Percentiles rank a stretch among this genome's conserved stretches.
These are phyloP conservation scores for Sinocyclocheilus grahami DNA, from an alignment of 2,113 vertebrate species.

Conservation along the genomic window DNA sequence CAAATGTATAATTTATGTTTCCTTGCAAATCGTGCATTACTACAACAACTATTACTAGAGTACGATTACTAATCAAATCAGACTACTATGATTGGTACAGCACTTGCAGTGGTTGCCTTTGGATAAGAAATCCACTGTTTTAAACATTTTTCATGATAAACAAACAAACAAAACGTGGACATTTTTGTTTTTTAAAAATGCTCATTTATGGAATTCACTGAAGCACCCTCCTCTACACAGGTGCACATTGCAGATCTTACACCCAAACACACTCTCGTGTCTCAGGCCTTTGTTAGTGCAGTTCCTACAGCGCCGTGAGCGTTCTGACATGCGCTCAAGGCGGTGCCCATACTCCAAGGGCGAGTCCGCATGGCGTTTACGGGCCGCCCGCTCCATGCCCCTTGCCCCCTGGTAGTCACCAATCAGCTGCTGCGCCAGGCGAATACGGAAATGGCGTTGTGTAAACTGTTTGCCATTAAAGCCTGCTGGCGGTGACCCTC, in stretches of 20 bases:
- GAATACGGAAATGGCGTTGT: constrained; percentile 80
- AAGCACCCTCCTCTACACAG: constrained; percentile 82
- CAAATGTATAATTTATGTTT: constrained; percentile 70
- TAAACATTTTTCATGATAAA: constrained; percentile 37
- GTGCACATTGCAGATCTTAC: constrained; percentile 84
- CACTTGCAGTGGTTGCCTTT: constrained; percentile 78
- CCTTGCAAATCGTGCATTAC: constrained; percentile 78
- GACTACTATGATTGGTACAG: constrained; percentile 71
- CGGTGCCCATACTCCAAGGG: constrained; percentile 83
- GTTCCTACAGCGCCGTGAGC: constrained; percentile 80
- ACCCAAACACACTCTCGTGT: constrained; percentile 81
- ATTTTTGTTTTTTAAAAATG: constrained; percentile 20
- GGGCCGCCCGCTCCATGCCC: constrained; percentile 79
- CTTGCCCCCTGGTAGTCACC: constrained; percentile 80
- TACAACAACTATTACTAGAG: constrained; percentile 69
- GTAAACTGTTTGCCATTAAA: constrained; percentile 81
- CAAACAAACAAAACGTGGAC: neutral
- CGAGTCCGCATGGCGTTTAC: constrained; percentile 79
- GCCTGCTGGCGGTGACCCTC: constrained; percentile 71
- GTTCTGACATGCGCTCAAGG: constrained; percentile 82
- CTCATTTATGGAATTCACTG: constrained; percentile 83
- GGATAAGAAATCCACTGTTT: constrained; percentile 64
- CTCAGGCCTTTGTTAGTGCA: constrained; percentile 82
- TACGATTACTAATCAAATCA: constrained; percentile 75
- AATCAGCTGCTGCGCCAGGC: constrained; percentile 80